phyloP scores from a whole-genome alignment of 53 echinoderm and acorn worm genomes.

The Henricia sp. region DNA sequence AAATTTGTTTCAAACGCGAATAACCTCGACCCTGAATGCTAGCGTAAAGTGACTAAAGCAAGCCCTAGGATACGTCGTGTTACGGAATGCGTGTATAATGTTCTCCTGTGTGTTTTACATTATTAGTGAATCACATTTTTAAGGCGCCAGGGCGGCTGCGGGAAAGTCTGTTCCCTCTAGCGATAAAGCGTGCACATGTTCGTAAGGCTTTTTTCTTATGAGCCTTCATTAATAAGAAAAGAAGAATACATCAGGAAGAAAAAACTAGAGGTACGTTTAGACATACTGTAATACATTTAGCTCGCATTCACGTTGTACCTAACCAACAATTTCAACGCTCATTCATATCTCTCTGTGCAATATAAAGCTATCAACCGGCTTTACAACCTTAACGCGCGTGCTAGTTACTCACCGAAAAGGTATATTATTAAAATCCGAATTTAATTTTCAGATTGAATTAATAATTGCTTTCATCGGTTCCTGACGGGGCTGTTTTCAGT shows the following conservation, averaged over 20 bases:
- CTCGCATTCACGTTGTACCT: background rate
- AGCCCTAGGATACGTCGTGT: background rate
- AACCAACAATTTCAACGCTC: slow-evolving; percentile 30
- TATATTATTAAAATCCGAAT: slow-evolving; percentile 46
- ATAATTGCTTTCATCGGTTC: slow-evolving; percentile 47
- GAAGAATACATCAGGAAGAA: background rate
- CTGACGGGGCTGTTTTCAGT: background rate
- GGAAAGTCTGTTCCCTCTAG: slow-evolving; percentile 38
- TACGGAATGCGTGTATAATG: background rate
- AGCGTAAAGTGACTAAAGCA: too few species aligned
- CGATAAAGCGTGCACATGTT: slow-evolving; percentile 7
- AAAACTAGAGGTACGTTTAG: too few species aligned
- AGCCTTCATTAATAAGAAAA: slow-evolving; percentile 21
- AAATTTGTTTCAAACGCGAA: background rate
- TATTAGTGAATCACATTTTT: slow-evolving; percentile 39
- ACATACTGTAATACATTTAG: too few species aligned
- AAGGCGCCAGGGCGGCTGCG: slow-evolving; percentile 18
- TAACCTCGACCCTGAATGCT: background rate
- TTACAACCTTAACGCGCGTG: slow-evolving; percentile 25
- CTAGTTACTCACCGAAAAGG: background rate
- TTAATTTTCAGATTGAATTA: slow-evolving; percentile 44
- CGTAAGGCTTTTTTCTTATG: background rate
- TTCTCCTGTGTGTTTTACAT: slow-evolving; percentile 23
- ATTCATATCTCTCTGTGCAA: background rate
- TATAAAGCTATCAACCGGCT: background rate